phyloP scores from a whole-genome alignment of 2,888 invertebrate genomes.

The Rotaria sp. region DNA sequence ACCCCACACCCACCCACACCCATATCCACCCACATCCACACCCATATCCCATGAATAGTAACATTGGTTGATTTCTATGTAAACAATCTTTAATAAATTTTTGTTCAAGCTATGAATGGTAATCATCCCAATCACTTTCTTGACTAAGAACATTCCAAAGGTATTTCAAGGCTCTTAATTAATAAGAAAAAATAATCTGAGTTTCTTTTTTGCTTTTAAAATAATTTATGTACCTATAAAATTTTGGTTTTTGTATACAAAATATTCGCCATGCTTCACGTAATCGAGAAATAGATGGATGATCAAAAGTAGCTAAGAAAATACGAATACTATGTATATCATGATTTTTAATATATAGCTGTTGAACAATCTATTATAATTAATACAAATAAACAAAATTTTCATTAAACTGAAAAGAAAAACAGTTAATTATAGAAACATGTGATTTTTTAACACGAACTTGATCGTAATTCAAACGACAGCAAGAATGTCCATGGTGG shows the following conservation, averaged over 20 bases:
- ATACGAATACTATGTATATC: not conserved
- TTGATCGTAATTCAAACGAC: too few species aligned
- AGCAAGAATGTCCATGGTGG: too few species aligned
- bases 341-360: not conserved
- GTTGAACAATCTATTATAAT: not conserved
- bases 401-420: too few species aligned
- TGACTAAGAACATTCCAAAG: slow-evolving; percentile 9
- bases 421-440: too few species aligned
- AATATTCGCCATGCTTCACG: slow-evolving; percentile 4
- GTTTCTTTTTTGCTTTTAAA: not conserved
- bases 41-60: not conserved
- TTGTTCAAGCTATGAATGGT: not conserved
- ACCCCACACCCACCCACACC: too few species aligned
- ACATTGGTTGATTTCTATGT: not conserved
- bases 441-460: too few species aligned
- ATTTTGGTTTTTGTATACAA: not conserved
- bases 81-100: not conserved
- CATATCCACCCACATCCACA: too few species aligned
- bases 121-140: not conserved
- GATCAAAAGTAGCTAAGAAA: not conserved
- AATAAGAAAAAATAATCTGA: too few species aligned
- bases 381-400: too few species aligned
- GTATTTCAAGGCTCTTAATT: not conserved
- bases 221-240: not conserved
- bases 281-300: not conserved